Percentiles rank a stretch among this genome's conserved stretches.
phyloP scores from a whole-genome alignment of 2,888 invertebrate genomes.

The Aphidius colemani region DNA sequence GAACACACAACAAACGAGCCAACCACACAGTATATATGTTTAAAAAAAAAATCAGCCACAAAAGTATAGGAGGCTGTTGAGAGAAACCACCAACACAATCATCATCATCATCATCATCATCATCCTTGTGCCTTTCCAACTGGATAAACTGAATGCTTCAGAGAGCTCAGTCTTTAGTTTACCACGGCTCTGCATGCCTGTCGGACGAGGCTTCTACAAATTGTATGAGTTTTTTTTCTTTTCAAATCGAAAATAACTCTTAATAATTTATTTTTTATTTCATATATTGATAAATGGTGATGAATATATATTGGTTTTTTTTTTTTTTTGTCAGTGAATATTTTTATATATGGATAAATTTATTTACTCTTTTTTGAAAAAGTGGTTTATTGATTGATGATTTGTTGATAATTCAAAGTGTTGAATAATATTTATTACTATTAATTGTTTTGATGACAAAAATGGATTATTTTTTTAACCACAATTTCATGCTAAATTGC shows the following conservation, averaged over 20 bases:
- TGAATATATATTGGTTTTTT: not conserved
- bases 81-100: conserved; percentile 6
- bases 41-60: too few species aligned
- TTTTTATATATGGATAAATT: not conserved
- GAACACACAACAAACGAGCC: conserved; percentile 1
- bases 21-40: conserved; percentile 6
- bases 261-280: not conserved
- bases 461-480: not conserved
- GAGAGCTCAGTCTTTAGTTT: conserved; percentile 13
- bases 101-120: conserved; percentile 4
- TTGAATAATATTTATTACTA: not conserved
- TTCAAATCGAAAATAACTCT: not conserved
- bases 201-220: conserved; percentile 2
- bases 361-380: not conserved
- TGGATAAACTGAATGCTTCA: conserved; percentile 3
- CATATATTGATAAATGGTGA: not conserved
- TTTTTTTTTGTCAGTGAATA: not conserved
- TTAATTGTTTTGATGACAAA: too few species aligned
- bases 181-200: conserved; percentile 12
- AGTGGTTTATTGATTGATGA: not conserved
- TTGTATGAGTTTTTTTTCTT: not conserved
- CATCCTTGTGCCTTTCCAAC: conserved; percentile 13
- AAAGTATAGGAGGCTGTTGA: conserved; percentile 3
- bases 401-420: not conserved
- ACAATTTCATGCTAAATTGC: not conserved